phyloP scores from a whole-genome alignment of 2,797 vertebrate species.

The Gobionotothen gibberifrons region DNA sequence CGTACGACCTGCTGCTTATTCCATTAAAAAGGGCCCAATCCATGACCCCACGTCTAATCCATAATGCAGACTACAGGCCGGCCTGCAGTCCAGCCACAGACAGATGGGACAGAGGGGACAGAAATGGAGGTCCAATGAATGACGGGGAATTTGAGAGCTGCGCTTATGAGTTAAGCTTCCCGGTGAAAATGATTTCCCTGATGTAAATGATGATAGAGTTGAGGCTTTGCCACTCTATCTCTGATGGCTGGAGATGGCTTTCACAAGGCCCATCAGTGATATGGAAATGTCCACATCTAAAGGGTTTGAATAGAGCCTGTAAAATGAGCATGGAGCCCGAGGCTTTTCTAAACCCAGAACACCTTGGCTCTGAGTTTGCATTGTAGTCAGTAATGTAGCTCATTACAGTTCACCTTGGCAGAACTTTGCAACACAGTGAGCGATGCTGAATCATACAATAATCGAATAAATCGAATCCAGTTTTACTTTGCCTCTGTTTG shows the following conservation, averaged over 20 bases:
- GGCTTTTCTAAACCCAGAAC: slow-evolving; percentile 49
- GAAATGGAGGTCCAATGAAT: slow-evolving; percentile 53
- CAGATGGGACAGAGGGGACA: slow-evolving; percentile 64
- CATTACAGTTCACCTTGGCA: slow-evolving; percentile 74
- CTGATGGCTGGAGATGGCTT: slow-evolving; percentile 72
- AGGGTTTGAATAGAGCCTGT: slow-evolving; percentile 48
- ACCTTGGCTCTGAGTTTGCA: slow-evolving; percentile 52
- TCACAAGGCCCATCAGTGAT: slow-evolving; percentile 65
- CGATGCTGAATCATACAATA: slow-evolving; percentile 57
- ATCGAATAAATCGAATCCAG: slow-evolving; percentile 19
- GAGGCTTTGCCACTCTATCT: slow-evolving; percentile 63
- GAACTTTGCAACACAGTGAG: slow-evolving; percentile 55
- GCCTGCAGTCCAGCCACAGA: slow-evolving; percentile 57
- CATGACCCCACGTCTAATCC: slow-evolving; percentile 74
- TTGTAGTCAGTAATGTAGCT: slow-evolving; percentile 52
- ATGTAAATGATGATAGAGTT: slow-evolving; percentile 77
- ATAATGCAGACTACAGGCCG: slow-evolving; percentile 66
- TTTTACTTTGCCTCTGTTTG: slow-evolving; percentile 57
- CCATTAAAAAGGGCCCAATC: slow-evolving; percentile 80
- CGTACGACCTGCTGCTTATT: slow-evolving; percentile 81
- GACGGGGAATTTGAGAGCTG: slow-evolving; percentile 64
- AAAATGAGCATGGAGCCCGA: slow-evolving; percentile 52
- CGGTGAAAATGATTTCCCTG: slow-evolving; percentile 77
- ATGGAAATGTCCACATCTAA: slow-evolving; percentile 73
- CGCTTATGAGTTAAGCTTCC: slow-evolving; percentile 67